Evolutionary conservation across 2,113 vertebrate species (phyloP).

Genomic region (Xiphophorus hellerii): DNA sequence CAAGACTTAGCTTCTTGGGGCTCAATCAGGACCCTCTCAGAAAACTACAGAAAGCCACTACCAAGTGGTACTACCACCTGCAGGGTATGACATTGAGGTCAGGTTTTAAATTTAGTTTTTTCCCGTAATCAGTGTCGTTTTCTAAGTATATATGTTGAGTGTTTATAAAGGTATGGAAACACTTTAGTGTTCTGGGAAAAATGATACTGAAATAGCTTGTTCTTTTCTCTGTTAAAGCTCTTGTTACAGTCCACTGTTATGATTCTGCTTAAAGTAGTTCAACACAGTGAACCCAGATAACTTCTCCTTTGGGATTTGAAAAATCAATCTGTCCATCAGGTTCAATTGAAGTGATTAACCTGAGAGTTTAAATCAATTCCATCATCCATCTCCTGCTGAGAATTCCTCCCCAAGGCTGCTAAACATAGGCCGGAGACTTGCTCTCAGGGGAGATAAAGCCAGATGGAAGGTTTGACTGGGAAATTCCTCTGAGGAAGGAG

Average conservation of each 20-base stretch:
- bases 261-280: constrained; percentile 31
- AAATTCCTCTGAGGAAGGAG: constrained; percentile 61
- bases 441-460: constrained; percentile 56
- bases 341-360: constrained; percentile 72
- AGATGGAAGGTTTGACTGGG: constrained; percentile 60
- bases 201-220: neutral
- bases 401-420: constrained; percentile 35
- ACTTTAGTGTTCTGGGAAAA: neutral
- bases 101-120: no score
- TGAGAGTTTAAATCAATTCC: constrained; percentile 72
- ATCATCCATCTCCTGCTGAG: constrained; percentile 60
- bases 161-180: no score
- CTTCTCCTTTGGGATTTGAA: constrained; percentile 46
- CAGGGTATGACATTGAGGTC: no score
- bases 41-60: no score
- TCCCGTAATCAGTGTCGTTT: no score
- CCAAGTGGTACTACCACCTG: no score
- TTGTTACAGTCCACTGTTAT: constrained; percentile 1
- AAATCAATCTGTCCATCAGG: constrained; percentile 64
- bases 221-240: neutral
- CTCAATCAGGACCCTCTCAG: no score
- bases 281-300: constrained; percentile 19
- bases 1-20: no score
- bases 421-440: constrained; percentile 38
- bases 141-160: no score